Evolutionary conservation across 2,888 invertebrate genomes (phyloP).

Genomic region (Oconnorella tubifera): DNA sequence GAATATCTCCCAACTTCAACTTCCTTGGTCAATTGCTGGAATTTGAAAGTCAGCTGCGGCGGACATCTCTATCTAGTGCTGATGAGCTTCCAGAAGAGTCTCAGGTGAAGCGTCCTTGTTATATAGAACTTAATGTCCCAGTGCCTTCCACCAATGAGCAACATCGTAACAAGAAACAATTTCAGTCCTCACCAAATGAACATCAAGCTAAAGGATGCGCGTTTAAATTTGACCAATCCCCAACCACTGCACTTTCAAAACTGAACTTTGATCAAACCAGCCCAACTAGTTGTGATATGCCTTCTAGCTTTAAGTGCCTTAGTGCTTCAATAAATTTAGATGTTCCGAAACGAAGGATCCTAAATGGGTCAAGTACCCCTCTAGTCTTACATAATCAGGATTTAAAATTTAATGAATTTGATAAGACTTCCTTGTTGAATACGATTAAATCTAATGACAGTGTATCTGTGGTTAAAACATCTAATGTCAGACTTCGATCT

Average conservation of each 20-base stretch:
- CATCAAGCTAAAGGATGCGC: not conserved
- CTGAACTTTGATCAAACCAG: slow-evolving; percentile 46
- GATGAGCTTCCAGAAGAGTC: slow-evolving; percentile 3
- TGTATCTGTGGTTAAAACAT: too few species aligned
- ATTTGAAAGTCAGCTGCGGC: slow-evolving; percentile 54
- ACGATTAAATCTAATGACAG: too few species aligned
- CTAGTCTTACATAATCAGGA: not conserved
- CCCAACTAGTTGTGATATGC: slow-evolving; percentile 7
- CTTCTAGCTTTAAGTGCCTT: not conserved
- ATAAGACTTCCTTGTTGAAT: not conserved
- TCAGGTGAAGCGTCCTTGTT: slow-evolving; percentile 22
- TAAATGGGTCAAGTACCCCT: not conserved
- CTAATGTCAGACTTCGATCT: not conserved
- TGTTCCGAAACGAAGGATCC: not conserved
- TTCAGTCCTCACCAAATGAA: not conserved
- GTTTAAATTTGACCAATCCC: slow-evolving; percentile 44
- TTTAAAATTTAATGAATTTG: not conserved
- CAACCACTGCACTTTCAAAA: slow-evolving; percentile 56
- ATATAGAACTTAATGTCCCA: not conserved
- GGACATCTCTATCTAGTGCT: not conserved
- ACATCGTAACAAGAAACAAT: not conserved
- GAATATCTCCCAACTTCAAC: slow-evolving; percentile 65
- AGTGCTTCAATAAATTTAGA: not conserved
- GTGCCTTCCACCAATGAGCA: not conserved
- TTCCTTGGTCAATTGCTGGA: slow-evolving; percentile 64